Evolutionary conservation across 2,888 invertebrate species (phyloP).

Genomic region (Ophioninae sp.): DNA sequence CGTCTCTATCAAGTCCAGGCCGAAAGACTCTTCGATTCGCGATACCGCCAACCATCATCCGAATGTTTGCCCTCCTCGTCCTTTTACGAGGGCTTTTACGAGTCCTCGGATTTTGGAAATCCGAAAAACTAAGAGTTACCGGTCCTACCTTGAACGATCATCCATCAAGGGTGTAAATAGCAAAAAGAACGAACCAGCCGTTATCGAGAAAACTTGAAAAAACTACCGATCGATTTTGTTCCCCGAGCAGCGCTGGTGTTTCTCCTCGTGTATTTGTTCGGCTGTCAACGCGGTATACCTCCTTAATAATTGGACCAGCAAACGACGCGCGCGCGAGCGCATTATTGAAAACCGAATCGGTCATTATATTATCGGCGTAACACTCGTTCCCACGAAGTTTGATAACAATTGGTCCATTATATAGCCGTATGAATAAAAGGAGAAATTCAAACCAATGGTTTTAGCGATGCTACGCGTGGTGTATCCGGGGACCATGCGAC

Average conservation of each 20-base stretch:
- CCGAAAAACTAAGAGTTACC: no score
- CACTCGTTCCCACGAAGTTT: constrained; percentile 40
- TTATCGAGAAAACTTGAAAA: no score
- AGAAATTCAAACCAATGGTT: constrained; percentile 59
- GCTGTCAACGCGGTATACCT: neutral
- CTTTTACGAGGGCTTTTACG: no score
- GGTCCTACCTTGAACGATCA: no score
- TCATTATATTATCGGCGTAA: constrained; percentile 41
- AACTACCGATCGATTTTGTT: no score
- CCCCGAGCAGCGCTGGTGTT: neutral
- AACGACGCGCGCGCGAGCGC: neutral
- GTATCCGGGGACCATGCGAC: constrained; percentile 32
- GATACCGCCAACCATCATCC: no score
- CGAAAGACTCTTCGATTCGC: no score
- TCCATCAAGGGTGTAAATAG: no score
- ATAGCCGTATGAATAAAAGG: constrained; percentile 44
- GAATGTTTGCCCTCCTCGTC: no score
- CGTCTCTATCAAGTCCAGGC: no score
- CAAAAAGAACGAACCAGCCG: no score
- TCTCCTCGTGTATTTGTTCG: neutral
- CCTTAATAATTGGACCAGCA: neutral
- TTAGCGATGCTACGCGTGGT: constrained; percentile 40
- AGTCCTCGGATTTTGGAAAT: no score
- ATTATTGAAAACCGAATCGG: constrained; percentile 31
- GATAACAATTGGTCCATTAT: constrained; percentile 43